These are phyloP conservation scores for Vanacampus margaritifer DNA, from an alignment of 2,113 vertebrate genomes.

Conservation along the genomic window DNA sequence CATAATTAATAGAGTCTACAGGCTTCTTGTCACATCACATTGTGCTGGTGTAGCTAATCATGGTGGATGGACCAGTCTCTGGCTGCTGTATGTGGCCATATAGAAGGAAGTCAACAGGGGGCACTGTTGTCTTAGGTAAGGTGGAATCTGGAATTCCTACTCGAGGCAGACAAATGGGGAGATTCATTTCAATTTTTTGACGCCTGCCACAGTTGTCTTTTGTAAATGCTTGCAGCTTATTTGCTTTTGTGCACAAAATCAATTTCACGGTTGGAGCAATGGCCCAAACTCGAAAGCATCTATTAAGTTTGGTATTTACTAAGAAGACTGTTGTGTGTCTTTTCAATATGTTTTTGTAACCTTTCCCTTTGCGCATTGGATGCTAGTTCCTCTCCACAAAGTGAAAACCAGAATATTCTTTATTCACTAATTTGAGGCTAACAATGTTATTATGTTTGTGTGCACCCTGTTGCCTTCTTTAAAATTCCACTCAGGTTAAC, in stretches of 20 bases:
- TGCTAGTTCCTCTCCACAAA: conserved; percentile 13
- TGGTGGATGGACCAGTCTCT: neutral
- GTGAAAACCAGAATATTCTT: conserved; percentile 21
- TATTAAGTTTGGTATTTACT: conserved; percentile 49
- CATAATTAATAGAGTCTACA: no score
- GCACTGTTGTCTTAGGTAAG: conserved; percentile 64
- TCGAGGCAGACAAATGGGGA: conserved; percentile 39
- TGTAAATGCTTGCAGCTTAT: conserved; percentile 41
- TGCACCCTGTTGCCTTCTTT: conserved; percentile 25
- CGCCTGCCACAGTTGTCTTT: conserved; percentile 44
- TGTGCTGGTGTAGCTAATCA: neutral
- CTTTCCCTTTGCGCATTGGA: conserved; percentile 2
- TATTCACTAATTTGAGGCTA: conserved; percentile 14
- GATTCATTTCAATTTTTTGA: conserved; percentile 51
- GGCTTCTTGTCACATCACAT: neutral
- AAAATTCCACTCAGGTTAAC: conserved; percentile 54
- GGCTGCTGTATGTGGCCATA: conserved; percentile 5
- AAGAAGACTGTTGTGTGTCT: conserved; percentile 13
- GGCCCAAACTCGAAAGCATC: conserved; percentile 40
- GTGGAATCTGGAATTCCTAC: conserved; percentile 21
- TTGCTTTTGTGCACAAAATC: conserved; percentile 49
- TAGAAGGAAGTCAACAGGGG: conserved; percentile 48
- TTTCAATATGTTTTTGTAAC: conserved; percentile 28
- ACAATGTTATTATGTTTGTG: conserved; percentile 14
- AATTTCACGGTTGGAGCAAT: conserved; percentile 50